These are phyloP conservation scores for Cyclura pinguis DNA, from an alignment of 2,797 vertebrate species.

Conservation along the genomic window DNA sequence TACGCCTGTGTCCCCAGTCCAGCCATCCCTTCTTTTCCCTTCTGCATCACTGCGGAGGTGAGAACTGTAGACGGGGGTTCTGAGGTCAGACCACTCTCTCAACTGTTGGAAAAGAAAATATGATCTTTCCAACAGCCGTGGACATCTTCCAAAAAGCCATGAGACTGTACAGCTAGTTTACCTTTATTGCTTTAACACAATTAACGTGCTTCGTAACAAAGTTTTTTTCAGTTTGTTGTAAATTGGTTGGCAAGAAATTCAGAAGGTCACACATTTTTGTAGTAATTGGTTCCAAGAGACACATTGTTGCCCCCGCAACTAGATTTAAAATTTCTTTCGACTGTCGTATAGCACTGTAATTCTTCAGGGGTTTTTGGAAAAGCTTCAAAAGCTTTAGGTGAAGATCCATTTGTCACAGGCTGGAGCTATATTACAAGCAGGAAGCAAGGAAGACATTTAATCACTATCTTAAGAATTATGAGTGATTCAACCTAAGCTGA, in stretches of 20 bases:
- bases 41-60: neutral
- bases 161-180: neutral
- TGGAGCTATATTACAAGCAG: constrained; percentile 62
- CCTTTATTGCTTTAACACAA: neutral
- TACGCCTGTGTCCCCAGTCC: neutral
- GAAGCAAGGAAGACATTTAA: constrained; percentile 66
- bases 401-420: constrained; percentile 63
- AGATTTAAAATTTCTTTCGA: constrained; percentile 64
- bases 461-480: constrained; percentile 70
- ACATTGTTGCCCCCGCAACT: constrained; percentile 32
- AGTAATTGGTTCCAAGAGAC: constrained; percentile 57
- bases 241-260: constrained; percentile 44
- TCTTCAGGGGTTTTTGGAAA: constrained; percentile 63
- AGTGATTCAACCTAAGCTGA: constrained; percentile 58
- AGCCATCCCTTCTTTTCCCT: neutral
- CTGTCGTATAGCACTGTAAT: constrained; percentile 43
- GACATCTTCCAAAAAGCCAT: neutral
- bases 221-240: constrained; percentile 24
- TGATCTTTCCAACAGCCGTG: neutral
- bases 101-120: neutral
- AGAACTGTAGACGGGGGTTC: neutral
- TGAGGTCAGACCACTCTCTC: neutral
- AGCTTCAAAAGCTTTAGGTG: constrained; percentile 65
- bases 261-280: constrained; percentile 53
- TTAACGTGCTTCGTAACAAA: constrained; percentile 38